A percentile compares a stretch with the other conserved stretches of the same genome.
Conservation (phyloP, 2,888 invertebrate species). For the Eretmocerus hayati region DNA sequence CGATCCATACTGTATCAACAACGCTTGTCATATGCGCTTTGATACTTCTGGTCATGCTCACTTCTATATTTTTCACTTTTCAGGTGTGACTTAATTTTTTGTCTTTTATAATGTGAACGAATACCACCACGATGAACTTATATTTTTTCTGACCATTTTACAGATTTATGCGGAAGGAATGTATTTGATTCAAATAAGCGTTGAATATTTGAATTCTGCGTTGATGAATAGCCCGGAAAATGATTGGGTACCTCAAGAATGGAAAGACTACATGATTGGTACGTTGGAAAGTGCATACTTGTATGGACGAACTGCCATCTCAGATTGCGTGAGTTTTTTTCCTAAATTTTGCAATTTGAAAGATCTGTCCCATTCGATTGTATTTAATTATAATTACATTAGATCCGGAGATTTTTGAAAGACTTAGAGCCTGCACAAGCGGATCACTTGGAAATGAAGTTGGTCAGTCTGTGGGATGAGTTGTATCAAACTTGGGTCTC, state of each 20-base stretch:
- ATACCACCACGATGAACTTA: too few species aligned
- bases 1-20: constrained; percentile 80
- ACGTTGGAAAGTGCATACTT: constrained; percentile 88
- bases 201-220: constrained; percentile 81
- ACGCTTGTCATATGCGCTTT: constrained; percentile 81
- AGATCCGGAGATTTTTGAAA: constrained; percentile 72
- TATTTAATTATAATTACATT: background rate
- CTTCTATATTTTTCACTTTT: constrained; percentile 73
- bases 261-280: constrained; percentile 80
- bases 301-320: constrained; percentile 86
- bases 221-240: constrained; percentile 83
- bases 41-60: constrained; percentile 68
- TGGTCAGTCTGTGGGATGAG: constrained; percentile 87
- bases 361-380: background rate
- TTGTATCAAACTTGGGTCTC: constrained; percentile 90
- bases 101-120: too few species aligned
- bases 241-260: constrained; percentile 68
- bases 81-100: constrained; percentile 63
- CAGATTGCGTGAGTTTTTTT: constrained; percentile 62
- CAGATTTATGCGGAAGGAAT: constrained; percentile 92
- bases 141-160: too few species aligned
- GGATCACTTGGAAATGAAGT: constrained; percentile 76
- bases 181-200: constrained; percentile 81
- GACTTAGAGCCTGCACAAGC: constrained; percentile 76
- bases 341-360: background rate